Conservation (phyloP, 2,113 vertebrate species). For the Dolichotis patagonum region DNA sequence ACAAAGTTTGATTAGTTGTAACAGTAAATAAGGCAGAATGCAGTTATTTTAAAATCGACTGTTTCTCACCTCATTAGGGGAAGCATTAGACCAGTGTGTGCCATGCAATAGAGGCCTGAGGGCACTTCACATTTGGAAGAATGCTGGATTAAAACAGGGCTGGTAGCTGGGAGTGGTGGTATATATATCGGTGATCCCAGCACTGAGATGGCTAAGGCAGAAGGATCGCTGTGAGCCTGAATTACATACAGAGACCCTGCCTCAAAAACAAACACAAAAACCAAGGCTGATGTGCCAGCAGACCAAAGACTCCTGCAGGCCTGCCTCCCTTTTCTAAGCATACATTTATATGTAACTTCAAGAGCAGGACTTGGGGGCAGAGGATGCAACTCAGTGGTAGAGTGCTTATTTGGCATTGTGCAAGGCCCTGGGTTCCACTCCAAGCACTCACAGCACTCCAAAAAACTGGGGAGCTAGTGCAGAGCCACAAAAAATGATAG, state of each 20-base stretch:
- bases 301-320: neutral
- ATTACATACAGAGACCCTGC: neutral
- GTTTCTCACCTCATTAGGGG: conserved; percentile 58
- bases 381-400: neutral
- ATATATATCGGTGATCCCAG: neutral
- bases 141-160: neutral
- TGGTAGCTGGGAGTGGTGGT: neutral
- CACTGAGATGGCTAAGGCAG: too few relatives aligned
- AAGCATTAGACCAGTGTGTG: neutral
- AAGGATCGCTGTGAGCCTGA: neutral
- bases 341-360: neutral
- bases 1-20: conserved; percentile 58
- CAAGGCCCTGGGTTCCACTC: neutral
- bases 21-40: conserved; percentile 70
- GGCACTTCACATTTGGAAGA: neutral
- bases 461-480: too few relatives aligned
- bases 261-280: neutral
- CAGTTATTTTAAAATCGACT: conserved; percentile 60
- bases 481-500: neutral
- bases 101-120: conserved; percentile 20
- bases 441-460: neutral
- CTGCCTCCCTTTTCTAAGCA: neutral
- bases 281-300: neutral
- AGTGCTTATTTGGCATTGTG: neutral
- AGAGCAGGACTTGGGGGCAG: neutral